Percentiles rank a stretch among this genome's conserved stretches.
Conservation (phyloP, 2,113 vertebrate species). For the Onychostruthus taczanowskii region DNA sequence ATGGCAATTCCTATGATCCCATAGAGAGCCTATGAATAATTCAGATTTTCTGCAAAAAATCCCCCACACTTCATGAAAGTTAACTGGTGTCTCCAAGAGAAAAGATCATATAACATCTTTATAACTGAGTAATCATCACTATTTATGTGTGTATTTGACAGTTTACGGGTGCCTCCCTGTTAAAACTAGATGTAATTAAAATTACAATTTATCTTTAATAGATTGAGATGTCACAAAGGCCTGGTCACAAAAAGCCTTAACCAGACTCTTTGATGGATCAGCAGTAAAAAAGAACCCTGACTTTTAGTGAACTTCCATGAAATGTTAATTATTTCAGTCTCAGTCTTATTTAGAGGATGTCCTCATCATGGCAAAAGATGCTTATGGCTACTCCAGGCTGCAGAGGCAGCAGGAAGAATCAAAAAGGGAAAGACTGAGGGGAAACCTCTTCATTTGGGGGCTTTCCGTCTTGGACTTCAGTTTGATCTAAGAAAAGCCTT, state of each 20-base stretch:
- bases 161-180: background rate
- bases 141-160: slow-evolving; percentile 8
- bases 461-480: background rate
- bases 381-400: background rate
- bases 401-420: background rate
- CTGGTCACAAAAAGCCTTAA: background rate
- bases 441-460: rapidly evolving
- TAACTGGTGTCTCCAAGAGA: slow-evolving; percentile 19
- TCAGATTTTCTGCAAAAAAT: slow-evolving; percentile 39
- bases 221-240: background rate
- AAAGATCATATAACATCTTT: slow-evolving; percentile 13
- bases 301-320: background rate
- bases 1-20: slow-evolving; percentile 47
- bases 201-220: background rate
- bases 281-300: background rate
- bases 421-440: background rate
- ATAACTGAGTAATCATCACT: background rate
- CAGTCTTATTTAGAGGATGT: background rate
- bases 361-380: background rate
- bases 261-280: background rate
- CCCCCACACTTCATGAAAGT: background rate
- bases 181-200: slow-evolving; percentile 10
- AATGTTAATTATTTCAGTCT: background rate
- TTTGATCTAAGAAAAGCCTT: background rate
- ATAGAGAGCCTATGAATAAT: slow-evolving; percentile 49